Conservation (phyloP, 2,888 invertebrate species). For the Zygothrica quintamaculata region DNA sequence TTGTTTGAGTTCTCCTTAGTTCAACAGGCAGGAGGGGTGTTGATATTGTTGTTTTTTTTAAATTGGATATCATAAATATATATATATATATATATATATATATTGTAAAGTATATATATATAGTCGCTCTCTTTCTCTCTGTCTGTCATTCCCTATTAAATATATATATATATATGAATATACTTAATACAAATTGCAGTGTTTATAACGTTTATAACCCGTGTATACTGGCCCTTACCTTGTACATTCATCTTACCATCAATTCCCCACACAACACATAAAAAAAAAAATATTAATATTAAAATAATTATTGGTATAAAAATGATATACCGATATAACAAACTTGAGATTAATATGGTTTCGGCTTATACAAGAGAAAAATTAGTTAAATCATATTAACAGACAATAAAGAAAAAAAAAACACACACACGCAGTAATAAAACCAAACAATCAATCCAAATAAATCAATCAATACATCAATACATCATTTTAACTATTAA, state of each 20-base stretch:
- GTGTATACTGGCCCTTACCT: conserved; percentile 39
- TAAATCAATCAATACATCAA: no score
- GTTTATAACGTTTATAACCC: no score
- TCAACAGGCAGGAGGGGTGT: conserved; percentile 82
- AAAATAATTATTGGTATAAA: no score
- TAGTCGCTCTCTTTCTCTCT: conserved; percentile 15
- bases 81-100: no score
- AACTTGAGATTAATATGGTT: conserved; percentile 65
- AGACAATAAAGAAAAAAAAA: conserved; percentile 18
- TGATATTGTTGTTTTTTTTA: conserved; percentile 67
- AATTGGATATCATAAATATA: no score
- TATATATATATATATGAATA: neutral
- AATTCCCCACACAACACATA: conserved; percentile 33
- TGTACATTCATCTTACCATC: conserved; percentile 63
- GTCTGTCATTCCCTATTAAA: conserved; percentile 3
- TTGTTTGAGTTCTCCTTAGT: conserved; percentile 36
- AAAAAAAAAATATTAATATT: conserved; percentile 24
- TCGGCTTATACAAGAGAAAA: conserved; percentile 59
- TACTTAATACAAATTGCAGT: conserved; percentile 19
- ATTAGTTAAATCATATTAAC: conserved; percentile 16
- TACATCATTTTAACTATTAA: conserved; percentile 47
- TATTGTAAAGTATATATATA: neutral
- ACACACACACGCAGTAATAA: conserved; percentile 37
- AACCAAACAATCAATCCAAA: conserved; percentile 32
- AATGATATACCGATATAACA: neutral